A percentile compares a stretch with the other conserved stretches of the same genome.
phyloP scores from a whole-genome alignment of 2,797 vertebrate species.

The Danio albolineatus region DNA sequence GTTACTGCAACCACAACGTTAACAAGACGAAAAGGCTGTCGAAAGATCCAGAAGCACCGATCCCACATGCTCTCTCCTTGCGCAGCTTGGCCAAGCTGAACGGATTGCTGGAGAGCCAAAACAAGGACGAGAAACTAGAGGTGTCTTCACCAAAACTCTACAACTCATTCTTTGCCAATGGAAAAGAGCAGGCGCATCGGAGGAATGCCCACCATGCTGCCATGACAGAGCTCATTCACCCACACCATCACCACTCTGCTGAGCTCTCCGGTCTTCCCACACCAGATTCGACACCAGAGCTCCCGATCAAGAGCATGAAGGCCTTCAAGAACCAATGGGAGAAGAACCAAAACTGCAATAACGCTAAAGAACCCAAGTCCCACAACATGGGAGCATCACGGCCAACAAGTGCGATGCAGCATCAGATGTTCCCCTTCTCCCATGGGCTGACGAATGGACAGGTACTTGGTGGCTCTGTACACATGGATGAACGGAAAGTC shows the following conservation, averaged over 20 bases:
- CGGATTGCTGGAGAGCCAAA: constrained; percentile 82
- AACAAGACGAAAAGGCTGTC: constrained; percentile 80
- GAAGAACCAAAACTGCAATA: constrained; percentile 92
- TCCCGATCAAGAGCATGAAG: constrained; percentile 89
- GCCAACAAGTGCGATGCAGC: constrained; percentile 77
- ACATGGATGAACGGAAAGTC: constrained; percentile 84
- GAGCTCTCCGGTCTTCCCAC: constrained; percentile 91
- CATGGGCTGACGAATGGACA: constrained; percentile 78
- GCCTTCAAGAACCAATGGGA: constrained; percentile 89
- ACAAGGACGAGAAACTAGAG: constrained; percentile 83
- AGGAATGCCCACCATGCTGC: constrained; percentile 75
- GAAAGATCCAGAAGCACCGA: constrained; percentile 86
- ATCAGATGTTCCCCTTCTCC: constrained; percentile 81
- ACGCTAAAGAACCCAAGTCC: constrained; percentile 86
- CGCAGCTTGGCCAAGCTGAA: constrained; percentile 90
- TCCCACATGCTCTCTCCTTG: constrained; percentile 88
- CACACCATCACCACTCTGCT: constrained; percentile 79
- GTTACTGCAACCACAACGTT: constrained; percentile 87
- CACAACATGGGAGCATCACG: constrained; percentile 74
- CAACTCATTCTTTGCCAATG: constrained; percentile 80
- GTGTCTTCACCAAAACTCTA: constrained; percentile 84
- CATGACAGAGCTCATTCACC: constrained; percentile 80
- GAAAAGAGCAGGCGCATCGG: constrained; percentile 75
- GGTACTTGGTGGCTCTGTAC: constrained; percentile 70
- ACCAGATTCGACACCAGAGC: constrained; percentile 90